These are phyloP conservation scores for Apodemus sylvaticus DNA, from an alignment of 2,113 vertebrate genomes.

Conservation along the genomic window DNA sequence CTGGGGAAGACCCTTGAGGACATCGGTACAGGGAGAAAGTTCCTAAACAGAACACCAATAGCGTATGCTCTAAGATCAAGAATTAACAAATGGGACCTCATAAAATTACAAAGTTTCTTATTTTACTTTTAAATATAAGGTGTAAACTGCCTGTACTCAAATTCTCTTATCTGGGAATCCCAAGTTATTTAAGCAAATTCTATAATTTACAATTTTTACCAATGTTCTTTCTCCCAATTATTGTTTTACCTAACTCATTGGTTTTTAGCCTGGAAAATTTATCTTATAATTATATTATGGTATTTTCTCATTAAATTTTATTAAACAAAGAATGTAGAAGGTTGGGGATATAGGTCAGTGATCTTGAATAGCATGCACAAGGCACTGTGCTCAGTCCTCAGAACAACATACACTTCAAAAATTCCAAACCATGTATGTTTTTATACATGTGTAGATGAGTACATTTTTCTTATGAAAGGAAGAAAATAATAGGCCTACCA, in stretches of 20 bases:
- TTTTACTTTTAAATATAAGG: slow-evolving; percentile 16
- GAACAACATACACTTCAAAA: neutral
- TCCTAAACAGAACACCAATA: too few relatives aligned
- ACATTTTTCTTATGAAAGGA: slow-evolving; percentile 9
- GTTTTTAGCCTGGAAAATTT: neutral
- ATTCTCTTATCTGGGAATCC: neutral
- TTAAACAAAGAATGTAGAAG: neutral
- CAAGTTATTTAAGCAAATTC: slow-evolving; percentile 39
- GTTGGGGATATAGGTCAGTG: neutral
- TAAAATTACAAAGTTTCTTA: too few relatives aligned
- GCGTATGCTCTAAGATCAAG: too few relatives aligned
- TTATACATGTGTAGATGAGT: neutral
- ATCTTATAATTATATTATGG: neutral
- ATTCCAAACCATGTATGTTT: neutral
- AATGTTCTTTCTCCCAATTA: neutral
- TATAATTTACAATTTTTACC: neutral
- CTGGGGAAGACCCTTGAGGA: too few relatives aligned
- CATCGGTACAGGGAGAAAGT: too few relatives aligned
- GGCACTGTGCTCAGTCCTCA: neutral
- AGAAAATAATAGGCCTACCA: neutral
- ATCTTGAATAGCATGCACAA: neutral
- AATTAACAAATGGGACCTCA: too few relatives aligned
- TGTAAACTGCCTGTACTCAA: neutral
- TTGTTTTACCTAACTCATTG: neutral
- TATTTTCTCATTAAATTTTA: slow-evolving; percentile 8